Evolutionary conservation across 2,113 vertebrate species (phyloP), one percentile per base, ranked within the genome.

Genomic region (Nerophis lumbriciformis): DNA sequence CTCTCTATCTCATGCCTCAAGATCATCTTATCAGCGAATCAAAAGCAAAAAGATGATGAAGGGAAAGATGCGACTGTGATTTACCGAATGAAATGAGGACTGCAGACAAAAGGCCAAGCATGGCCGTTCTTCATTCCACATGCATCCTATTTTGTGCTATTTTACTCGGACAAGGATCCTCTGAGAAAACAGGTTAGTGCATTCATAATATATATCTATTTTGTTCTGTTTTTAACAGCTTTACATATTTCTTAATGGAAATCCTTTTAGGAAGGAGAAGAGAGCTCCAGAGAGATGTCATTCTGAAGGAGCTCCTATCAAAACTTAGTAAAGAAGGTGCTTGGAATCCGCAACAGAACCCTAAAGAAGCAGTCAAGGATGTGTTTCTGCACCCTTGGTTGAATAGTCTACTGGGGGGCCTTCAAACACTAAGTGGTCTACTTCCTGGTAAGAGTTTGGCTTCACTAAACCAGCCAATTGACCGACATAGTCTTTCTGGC

Each of bases 401-500:
- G 71, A 88, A 69, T 42, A 88, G 77, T 52, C 85, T 92, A 5
- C 59, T 91, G 75, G 90, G 88, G 21, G 67, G 86, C 48, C 83
- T 92, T 6, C 89, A 90, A 69, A 84, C 84, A 38, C 61, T 92
- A 19, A 57, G 55, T 5, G 88, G 90, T 8, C 53, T 88, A 5
- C 65, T 90, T 50, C 81, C 83, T 13, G 78, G 44, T 61, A 88
- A 81, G 56, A 84, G 45, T 79, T 76, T 84, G 63, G 78, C 84
- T 11, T 78, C 84, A 15, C 66, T 86, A 16, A 84, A 79, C 56
- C 88, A 87, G 58, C 73, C 83, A 3, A 64, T 91, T 6, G 87
- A 91, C 72, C 73, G 85, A 57, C 87, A 87, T 49, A 82, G 89
- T 21, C 88, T 92, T 53, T 92, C 91, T 9, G 85, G 90, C 55